Base-by-base conservation (phyloP, 2,888 invertebrate species). In the Drosophila longiperda region DNA sequence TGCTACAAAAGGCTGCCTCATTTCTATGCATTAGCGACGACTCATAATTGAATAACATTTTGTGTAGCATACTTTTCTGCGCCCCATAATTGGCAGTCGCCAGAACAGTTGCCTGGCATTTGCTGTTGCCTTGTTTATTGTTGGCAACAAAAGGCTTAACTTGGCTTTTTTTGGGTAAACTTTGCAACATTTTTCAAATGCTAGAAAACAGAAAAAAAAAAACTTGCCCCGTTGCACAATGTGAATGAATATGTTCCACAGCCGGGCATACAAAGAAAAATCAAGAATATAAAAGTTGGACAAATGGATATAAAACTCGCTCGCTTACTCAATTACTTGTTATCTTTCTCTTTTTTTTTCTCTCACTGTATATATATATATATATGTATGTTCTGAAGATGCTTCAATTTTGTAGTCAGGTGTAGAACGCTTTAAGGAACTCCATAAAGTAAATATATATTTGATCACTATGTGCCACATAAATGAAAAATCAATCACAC, bases 261-360 rank as follows among this genome's bases (percentile, higher is more conserved):
- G 20, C 34, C 36, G 12, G 54, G 58, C 59, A 61, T 55, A 53
- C 59, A 71, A 67, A 70, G 66, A 66, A 83, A 83, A 89, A 86
- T 79, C 82, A 79, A 87, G 63, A 73, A 81, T 77, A 88, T 83
- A 87, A 83, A 77, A 81, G 81, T 73, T 80, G 78, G 74, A 77
- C 74, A n/a, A n/a, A n/a, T n/a, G n/a, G n/a, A n/a, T n/a, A n/a
- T n/a, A n/a, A n/a, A n/a, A n/a, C 48, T 74, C 64, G 42, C 40
- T 69, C 53, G 12, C 55, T 49, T 50, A 53, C 26, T 2, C 23
- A 45, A 45, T 45, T 45, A 45, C 45, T 45, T 15, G 15, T 23
- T 23, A 20, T 15, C 15, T 12, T 17, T 20, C 23, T 32, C 1
- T 36, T 17, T 23, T 2, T 36, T 17, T 23, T 2, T 29, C 20